Evolutionary conservation across 2,113 vertebrate species (phyloP), one percentile per base, ranked within the genome.

Genomic region (Phycodurus eques): DNA sequence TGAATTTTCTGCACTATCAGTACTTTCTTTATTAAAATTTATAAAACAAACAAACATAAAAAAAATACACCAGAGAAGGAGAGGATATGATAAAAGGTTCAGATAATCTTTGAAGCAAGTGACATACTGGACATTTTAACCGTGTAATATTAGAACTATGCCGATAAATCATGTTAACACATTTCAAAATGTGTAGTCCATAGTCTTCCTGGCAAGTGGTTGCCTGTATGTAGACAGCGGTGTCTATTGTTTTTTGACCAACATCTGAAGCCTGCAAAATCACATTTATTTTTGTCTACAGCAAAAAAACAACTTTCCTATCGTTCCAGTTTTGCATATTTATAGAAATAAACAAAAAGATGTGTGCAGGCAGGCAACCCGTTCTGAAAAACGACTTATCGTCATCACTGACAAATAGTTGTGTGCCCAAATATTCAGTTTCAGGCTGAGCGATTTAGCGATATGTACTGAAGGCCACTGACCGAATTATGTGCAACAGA

Each of bases 371-470:
- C 7, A 10, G 20, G 53, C 56, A 31, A 59, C 11, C 10, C 12
- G 27, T 59, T 12, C 22, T 5, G 22, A 27, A 27, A 59, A 59
- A 27, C 62, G 68, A 46, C 71, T 73, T 46, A 70, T 56, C 31
- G 13, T 66, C 35, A 46, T 79, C 60, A 57, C 62, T 57, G 62
- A 64, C 10, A 62, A 51, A 77, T 69, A 11, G 46, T 64, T 80
- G 64, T 70, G 66, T 57, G 62, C 31, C 43, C 49, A 22, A 62
- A 66, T 63, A 64, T 56, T 62, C 19, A 35, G 14, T 53, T 63
- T 65, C 33, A 75, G 64, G 72, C 5, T 11, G 31, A 62, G 22
- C 17, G 17, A 67, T 68, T 59, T 64, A 54, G 59, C 20, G 33
- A 67, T 13, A 5, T 39, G 17, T 13, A 49, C 19, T 20, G 33